phyloP scores from a whole-genome alignment of 2,888 invertebrate genomes.

The Anaspis maculata region DNA sequence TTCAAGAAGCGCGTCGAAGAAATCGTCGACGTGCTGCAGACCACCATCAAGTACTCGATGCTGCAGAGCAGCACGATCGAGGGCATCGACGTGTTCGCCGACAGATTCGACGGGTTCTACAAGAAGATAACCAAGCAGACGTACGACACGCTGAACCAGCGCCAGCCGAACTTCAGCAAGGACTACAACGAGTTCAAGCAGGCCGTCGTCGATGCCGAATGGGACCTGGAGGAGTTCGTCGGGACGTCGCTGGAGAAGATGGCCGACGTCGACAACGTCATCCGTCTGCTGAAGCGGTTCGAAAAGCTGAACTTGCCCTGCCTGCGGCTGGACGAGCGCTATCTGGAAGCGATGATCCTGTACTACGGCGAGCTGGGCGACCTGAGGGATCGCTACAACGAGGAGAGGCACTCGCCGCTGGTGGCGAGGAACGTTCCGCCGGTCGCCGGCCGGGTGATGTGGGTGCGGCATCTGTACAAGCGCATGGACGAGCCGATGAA shows the following conservation, averaged over 20 bases:
- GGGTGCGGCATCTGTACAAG: slow-evolving; percentile 71
- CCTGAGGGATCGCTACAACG: slow-evolving; percentile 69
- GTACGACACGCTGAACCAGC: slow-evolving; percentile 75
- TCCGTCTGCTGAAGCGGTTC: slow-evolving; percentile 45
- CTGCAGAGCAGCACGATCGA: slow-evolving; percentile 70
- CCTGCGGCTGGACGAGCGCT: slow-evolving; percentile 65
- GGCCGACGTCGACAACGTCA: slow-evolving; percentile 36
- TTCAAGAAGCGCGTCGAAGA: slow-evolving; percentile 69
- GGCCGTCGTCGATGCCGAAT: slow-evolving; percentile 60
- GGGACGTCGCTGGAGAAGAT: slow-evolving; percentile 44
- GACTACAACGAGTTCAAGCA: slow-evolving; percentile 69
- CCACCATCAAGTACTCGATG: slow-evolving; percentile 63
- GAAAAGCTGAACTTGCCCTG: slow-evolving; percentile 64
- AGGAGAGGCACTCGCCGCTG: slow-evolving; percentile 64
- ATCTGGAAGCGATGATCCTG: slow-evolving; percentile 59
- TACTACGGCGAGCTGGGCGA: slow-evolving; percentile 62
- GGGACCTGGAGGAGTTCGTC: slow-evolving; percentile 65
- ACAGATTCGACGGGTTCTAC: slow-evolving; percentile 51
- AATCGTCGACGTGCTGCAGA: slow-evolving; percentile 68
- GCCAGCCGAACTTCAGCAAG: slow-evolving; percentile 63
- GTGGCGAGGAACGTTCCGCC: slow-evolving; percentile 71
- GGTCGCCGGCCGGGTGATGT: slow-evolving; percentile 69
- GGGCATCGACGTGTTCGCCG: slow-evolving; percentile 66
- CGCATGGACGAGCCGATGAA: slow-evolving; percentile 71
- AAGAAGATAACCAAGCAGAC: slow-evolving; percentile 59